These are phyloP conservation scores for Emmelina monodactyla DNA, from an alignment of 2,888 invertebrate genomes.

Conservation along the genomic window DNA sequence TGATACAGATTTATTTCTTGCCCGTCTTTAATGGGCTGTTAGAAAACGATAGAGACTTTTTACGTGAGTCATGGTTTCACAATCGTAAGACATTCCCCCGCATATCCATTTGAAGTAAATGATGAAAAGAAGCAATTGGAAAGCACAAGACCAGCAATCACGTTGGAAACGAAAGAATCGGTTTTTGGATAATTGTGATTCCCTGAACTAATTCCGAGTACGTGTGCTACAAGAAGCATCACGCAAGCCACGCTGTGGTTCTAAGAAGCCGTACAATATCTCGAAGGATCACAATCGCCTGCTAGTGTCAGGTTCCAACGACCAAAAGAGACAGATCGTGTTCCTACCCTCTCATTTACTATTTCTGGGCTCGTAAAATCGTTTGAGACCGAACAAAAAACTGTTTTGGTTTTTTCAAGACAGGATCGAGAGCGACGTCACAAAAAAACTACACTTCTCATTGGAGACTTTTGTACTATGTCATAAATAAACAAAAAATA, in stretches of 20 bases:
- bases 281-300: slow-evolving; percentile 28
- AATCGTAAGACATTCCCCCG: too few species aligned
- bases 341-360: slow-evolving; percentile 39
- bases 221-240: slow-evolving; percentile 29
- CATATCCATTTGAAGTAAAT: too few species aligned
- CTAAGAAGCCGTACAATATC: slow-evolving; percentile 38
- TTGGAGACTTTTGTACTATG: slow-evolving; percentile 45
- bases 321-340: slow-evolving; percentile 22
- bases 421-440: slow-evolving; percentile 22
- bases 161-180: not conserved
- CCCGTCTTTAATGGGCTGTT: too few species aligned
- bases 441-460: slow-evolving; percentile 39
- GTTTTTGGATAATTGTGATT: not conserved
- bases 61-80: too few species aligned
- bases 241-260: slow-evolving; percentile 21
- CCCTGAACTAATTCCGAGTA: slow-evolving; percentile 16
- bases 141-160: not conserved
- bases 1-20: too few species aligned
- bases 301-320: slow-evolving; percentile 42
- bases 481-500: slow-evolving; percentile 53
- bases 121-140: too few species aligned
- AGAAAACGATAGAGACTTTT: too few species aligned
- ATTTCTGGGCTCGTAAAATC: slow-evolving; percentile 58
- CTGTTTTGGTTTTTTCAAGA: slow-evolving; percentile 58
- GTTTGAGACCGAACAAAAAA: slow-evolving; percentile 51